Percentiles rank a stretch among this genome's conserved stretches.
These are phyloP conservation scores for Theretra japonica DNA, from an alignment of 2,888 invertebrate genomes.

Conservation along the genomic window DNA sequence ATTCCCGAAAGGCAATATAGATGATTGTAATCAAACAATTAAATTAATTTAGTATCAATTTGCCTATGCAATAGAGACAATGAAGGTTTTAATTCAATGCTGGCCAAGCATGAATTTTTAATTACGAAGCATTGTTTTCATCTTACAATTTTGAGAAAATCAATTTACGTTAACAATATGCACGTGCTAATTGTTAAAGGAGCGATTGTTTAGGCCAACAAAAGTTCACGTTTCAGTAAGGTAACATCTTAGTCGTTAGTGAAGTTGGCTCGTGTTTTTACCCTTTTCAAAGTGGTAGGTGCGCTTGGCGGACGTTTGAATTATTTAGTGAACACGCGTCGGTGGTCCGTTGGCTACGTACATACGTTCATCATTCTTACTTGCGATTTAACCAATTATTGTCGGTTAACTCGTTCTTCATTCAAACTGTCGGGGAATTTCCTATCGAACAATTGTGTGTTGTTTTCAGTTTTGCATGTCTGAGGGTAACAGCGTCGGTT, in stretches of 20 bases:
- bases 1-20: too few relatives aligned
- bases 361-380: conserved; percentile 42
- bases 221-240: conserved; percentile 35
- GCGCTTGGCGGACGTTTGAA: conserved; percentile 66
- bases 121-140: conserved; percentile 7
- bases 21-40: neutral
- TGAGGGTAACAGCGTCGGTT: too few relatives aligned
- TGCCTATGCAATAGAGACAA: neutral
- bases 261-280: conserved; percentile 54
- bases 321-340: conserved; percentile 66
- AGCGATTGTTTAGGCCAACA: conserved; percentile 24
- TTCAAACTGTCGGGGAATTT: neutral
- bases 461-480: neutral
- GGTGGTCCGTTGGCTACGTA: conserved; percentile 56
- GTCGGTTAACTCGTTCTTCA: conserved; percentile 36
- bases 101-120: neutral
- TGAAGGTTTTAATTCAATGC: neutral
- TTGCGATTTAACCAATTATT: conserved; percentile 50
- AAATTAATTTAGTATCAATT: neutral
- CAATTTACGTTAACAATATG: conserved; percentile 9
- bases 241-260: conserved; percentile 59
- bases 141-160: conserved; percentile 12
- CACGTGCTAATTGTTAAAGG: conserved; percentile 18
- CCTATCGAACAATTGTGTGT: neutral
- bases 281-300: conserved; percentile 69